Conservation (phyloP, 2,888 invertebrate genomes). For the Anarsia innoxiella region DNA sequence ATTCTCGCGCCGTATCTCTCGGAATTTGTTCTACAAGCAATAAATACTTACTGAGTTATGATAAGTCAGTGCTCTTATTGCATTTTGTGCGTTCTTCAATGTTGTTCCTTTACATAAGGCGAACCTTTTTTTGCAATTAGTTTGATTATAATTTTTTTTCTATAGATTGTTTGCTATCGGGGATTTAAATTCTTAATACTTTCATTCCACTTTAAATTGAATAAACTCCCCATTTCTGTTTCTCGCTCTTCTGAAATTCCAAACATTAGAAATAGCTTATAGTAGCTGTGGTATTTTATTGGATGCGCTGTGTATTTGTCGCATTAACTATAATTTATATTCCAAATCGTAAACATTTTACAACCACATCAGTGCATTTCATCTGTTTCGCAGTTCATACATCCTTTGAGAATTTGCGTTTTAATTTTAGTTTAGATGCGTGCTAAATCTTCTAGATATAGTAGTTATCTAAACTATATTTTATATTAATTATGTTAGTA, state of each 20-base stretch:
- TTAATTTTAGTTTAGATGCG: too few species aligned
- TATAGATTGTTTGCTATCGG: too few species aligned
- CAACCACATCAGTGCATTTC: conserved; percentile 36
- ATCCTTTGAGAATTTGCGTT: conserved; percentile 18
- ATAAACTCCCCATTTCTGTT: too few species aligned
- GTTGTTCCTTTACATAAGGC: too few species aligned
- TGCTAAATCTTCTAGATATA: too few species aligned
- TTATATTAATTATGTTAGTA: not conserved
- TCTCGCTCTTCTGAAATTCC: too few species aligned
- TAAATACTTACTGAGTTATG: conserved; percentile 68
- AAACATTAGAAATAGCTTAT: not conserved
- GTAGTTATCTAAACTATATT: too few species aligned
- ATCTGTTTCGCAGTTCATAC: conserved; percentile 34
- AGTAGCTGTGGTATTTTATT: not conserved
- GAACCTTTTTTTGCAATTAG: too few species aligned
- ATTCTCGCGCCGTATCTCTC: conserved; percentile 66
- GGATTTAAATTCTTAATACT: too few species aligned
- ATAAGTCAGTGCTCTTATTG: conserved; percentile 51
- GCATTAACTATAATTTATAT: conserved; percentile 49
- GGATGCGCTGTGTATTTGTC: conserved; percentile 30
- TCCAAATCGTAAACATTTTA: conserved; percentile 56
- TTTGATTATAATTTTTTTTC: too few species aligned
- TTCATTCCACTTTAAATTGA: too few species aligned
- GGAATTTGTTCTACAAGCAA: conserved; percentile 64
- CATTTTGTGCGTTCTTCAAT: conserved; percentile 22